phyloP scores from a whole-genome alignment of 2,113 vertebrate genomes.

The Calyptomena viridis region DNA sequence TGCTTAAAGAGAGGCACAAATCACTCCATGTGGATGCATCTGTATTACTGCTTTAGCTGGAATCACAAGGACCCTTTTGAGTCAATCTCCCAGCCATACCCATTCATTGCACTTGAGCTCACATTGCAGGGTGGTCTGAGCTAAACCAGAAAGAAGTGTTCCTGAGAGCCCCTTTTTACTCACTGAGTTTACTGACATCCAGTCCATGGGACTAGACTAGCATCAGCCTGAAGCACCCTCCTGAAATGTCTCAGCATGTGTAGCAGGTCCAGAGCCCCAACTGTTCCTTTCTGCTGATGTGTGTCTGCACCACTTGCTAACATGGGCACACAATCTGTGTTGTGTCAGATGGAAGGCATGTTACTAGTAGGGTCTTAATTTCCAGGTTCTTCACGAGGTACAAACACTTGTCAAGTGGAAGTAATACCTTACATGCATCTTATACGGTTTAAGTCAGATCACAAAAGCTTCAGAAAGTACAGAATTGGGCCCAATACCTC shows the following conservation, averaged over 20 bases:
- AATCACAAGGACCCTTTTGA: not conserved
- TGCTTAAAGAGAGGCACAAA: not conserved
- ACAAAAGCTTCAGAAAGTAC: not conserved
- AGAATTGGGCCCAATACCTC: not conserved
- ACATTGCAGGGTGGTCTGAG: not conserved
- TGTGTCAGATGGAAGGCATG: fast-evolving
- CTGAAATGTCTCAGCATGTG: fast-evolving
- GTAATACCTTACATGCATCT: not conserved
- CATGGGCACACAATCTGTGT: not conserved
- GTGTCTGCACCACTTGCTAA: not conserved
- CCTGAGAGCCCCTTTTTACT: not conserved
- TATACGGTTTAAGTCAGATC: not conserved
- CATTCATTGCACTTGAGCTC: not conserved
- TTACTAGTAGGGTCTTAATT: not conserved
- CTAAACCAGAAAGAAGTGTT: not conserved
- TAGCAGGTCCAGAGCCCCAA: fast-evolving
- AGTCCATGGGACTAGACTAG: not conserved
- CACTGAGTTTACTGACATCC: not conserved
- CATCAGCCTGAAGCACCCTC: not conserved
- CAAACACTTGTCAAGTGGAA: not conserved
- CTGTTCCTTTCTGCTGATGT: not conserved
- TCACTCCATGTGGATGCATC: not conserved
- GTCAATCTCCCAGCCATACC: not conserved
- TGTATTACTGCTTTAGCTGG: not conserved
- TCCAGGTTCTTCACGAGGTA: not conserved